phyloP scores from a whole-genome alignment of 2,113 vertebrate species.

The Sylvietta virens region DNA sequence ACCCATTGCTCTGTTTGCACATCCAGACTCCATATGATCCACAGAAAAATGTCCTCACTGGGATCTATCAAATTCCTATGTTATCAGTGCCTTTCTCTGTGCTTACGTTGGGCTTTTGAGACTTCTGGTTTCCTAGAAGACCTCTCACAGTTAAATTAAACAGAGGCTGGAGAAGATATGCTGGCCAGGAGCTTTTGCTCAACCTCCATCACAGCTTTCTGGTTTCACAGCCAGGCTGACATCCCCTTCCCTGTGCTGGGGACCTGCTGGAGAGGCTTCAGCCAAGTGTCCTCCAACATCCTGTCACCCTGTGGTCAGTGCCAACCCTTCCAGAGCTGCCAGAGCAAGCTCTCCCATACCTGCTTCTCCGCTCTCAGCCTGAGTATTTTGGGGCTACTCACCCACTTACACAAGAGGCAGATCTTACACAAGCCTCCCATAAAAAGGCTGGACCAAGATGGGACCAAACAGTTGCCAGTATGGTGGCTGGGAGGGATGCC shows the following conservation, averaged over 20 bases:
- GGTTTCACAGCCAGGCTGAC: neutral
- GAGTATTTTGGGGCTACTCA: neutral
- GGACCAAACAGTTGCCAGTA: neutral
- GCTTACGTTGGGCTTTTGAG: neutral
- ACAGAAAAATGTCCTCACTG: neutral
- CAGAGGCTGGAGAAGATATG: neutral
- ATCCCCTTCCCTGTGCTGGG: neutral
- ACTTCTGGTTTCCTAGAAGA: neutral
- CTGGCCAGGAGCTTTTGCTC: neutral
- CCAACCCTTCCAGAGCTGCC: neutral
- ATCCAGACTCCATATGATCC: neutral
- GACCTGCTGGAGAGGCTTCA: neutral
- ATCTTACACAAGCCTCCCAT: neutral
- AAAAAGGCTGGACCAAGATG: accelerated
- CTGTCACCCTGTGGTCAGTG: neutral
- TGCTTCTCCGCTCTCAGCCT: neutral
- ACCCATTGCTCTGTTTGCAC: neutral
- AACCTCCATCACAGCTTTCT: neutral
- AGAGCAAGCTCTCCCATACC: neutral
- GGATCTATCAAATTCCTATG: neutral
- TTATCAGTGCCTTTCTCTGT: neutral
- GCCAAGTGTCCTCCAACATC: neutral
- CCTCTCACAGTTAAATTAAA: neutral
- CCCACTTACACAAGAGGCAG: neutral
- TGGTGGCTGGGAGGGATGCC: neutral